Evolutionary conservation across 2,797 vertebrate species (phyloP).

Genomic region (Argya squamiceps): DNA sequence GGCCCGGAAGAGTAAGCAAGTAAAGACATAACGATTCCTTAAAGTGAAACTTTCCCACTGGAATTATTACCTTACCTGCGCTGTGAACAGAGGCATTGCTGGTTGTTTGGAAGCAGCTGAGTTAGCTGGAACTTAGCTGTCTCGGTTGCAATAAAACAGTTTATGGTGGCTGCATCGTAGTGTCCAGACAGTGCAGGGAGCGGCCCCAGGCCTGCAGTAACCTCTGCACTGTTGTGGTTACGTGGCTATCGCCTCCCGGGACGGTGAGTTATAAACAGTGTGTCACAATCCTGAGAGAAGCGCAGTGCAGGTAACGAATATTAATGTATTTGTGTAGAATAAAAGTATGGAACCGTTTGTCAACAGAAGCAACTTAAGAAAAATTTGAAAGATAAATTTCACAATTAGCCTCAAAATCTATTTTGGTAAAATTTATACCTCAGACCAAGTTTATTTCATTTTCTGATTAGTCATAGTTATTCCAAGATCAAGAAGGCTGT

Average conservation of each 20-base stretch:
- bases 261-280: neutral
- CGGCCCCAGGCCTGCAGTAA: neutral
- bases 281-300: neutral
- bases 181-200: fast-evolving
- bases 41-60: neutral
- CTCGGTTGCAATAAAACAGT: fast-evolving
- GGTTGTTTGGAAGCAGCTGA: neutral
- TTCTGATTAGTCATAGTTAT: neutral
- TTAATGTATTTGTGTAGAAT: neutral
- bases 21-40: neutral
- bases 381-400: neutral
- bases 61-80: fast-evolving
- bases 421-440: neutral
- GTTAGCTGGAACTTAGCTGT: neutral
- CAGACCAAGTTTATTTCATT: neutral
- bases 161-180: fast-evolving
- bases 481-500: neutral
- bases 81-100: neutral
- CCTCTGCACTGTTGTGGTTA: neutral
- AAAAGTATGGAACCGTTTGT: neutral
- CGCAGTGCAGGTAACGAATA: neutral
- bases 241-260: neutral
- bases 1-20: too few species aligned
- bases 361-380: neutral
- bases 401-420: neutral